Conservation (phyloP, 2,888 invertebrate genomes). For the Oscheius sp. region DNA sequence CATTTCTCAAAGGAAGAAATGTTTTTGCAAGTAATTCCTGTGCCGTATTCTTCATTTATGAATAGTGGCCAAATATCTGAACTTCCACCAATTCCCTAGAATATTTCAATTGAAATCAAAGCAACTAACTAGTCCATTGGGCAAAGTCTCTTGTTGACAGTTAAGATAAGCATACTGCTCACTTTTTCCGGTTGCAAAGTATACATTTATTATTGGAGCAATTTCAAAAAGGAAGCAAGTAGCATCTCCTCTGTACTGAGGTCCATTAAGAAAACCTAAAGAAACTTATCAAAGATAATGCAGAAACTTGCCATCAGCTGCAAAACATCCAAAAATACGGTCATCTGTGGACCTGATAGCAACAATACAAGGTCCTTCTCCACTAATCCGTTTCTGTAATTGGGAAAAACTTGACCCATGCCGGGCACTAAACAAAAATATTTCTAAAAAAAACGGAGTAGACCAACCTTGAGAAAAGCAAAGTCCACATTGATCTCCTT, state of each 20-base stretch:
- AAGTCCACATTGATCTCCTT: constrained; percentile 48
- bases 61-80: constrained; percentile 54
- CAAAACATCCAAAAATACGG: constrained; percentile 89
- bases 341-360: constrained; percentile 80
- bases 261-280: constrained; percentile 49
- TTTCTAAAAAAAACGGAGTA: too few species aligned
- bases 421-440: constrained; percentile 22
- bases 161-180: constrained; percentile 92
- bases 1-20: constrained; percentile 50
- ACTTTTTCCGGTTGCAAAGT: constrained; percentile 83
- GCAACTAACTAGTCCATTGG: constrained; percentile 82
- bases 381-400: constrained; percentile 44
- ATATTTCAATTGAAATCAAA: neutral
- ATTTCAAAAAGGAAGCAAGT: constrained; percentile 85
- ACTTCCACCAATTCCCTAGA: constrained; percentile 54
- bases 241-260: constrained; percentile 73
- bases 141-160: constrained; percentile 88
- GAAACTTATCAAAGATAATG: neutral
- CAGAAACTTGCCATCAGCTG: constrained; percentile 73
- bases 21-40: constrained; percentile 42
- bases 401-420: constrained; percentile 59
- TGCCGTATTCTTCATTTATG: constrained; percentile 50
- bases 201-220: constrained; percentile 82
- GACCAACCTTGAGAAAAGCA: constrained; percentile 54
- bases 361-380: constrained; percentile 77